These are phyloP conservation scores for Sinocyclocheilus anshuiensis DNA, from an alignment of 2,113 vertebrate genomes.

Conservation along the genomic window DNA sequence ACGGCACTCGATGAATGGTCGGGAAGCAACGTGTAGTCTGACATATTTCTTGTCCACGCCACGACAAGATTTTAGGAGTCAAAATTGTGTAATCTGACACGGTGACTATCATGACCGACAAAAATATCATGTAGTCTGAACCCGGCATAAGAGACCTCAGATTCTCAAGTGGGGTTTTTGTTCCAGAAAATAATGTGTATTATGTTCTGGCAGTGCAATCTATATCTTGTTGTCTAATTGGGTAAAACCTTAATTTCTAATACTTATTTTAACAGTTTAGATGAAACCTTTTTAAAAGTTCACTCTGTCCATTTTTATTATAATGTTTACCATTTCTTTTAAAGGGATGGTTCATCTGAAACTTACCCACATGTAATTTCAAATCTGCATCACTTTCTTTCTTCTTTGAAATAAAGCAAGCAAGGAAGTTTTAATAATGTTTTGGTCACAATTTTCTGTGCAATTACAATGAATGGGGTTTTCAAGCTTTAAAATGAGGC, in stretches of 20 bases:
- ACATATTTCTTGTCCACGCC: too few species aligned
- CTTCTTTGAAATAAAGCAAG: not conserved
- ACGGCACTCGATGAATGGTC: too few species aligned
- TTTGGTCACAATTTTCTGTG: not conserved
- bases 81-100: too few species aligned
- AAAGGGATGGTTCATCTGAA: not conserved
- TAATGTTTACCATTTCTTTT: not conserved
- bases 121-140: too few species aligned
- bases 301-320: not conserved
- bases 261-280: not conserved
- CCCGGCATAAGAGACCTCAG: constrained; percentile 15
- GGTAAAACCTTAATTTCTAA: not conserved
- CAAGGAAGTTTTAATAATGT: not conserved
- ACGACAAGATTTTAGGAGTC: too few species aligned
- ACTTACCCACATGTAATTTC: too few species aligned
- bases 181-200: constrained; percentile 29
- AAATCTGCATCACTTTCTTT: not conserved
- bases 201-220: not conserved
- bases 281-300: not conserved
- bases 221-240: not conserved
- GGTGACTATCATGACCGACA: too few species aligned
- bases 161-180: constrained; percentile 32
- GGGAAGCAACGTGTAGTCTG: too few species aligned
- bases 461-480: not conserved
- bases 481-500: not conserved